These are phyloP conservation scores for Eonycteris spelaea DNA, from an alignment of 2,113 vertebrate genomes.

Conservation along the genomic window DNA sequence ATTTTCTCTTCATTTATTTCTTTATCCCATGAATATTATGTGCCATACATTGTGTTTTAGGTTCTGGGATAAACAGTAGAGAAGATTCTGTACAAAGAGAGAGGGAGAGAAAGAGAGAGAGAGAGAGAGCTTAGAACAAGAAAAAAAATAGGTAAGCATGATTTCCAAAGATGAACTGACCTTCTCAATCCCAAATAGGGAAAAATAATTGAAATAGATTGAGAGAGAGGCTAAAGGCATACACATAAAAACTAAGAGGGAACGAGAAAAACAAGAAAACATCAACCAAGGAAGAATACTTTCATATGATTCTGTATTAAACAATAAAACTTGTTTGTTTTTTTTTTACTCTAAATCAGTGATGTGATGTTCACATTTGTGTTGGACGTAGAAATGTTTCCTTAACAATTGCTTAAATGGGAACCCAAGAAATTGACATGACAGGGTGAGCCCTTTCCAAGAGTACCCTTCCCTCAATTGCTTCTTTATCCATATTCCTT, in stretches of 20 bases:
- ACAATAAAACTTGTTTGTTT: background rate
- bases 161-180: background rate
- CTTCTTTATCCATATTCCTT: background rate
- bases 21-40: background rate
- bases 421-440: background rate
- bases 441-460: background rate
- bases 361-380: background rate
- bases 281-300: background rate
- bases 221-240: background rate
- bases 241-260: background rate
- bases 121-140: background rate
- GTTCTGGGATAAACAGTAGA: background rate
- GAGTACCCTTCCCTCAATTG: fast-evolving
- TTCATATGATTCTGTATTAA: background rate
- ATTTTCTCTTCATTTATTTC: background rate
- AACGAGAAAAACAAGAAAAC: background rate
- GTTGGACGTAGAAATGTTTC: background rate
- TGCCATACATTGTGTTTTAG: background rate
- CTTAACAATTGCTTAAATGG: background rate
- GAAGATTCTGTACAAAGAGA: background rate
- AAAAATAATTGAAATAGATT: background rate
- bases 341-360: background rate
- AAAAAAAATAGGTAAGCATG: background rate
- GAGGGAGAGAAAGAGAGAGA: background rate
- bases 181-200: background rate